phyloP scores from a whole-genome alignment of 1,140 invertebrate genomes.

The Anastatus disparis region DNA sequence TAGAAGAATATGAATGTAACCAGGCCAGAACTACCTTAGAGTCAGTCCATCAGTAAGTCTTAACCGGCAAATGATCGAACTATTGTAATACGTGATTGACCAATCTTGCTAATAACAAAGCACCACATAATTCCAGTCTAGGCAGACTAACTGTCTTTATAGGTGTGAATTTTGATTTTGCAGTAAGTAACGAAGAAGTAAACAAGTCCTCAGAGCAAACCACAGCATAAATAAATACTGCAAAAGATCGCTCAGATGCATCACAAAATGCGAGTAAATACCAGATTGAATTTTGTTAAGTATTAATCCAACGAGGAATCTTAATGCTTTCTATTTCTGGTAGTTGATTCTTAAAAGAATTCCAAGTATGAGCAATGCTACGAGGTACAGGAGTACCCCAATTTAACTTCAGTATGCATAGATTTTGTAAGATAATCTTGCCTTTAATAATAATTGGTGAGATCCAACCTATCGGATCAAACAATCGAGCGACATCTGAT shows the following conservation, averaged over 20 bases:
- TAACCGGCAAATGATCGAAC: neutral
- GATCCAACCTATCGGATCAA: neutral
- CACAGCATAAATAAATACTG: neutral
- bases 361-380: neutral
- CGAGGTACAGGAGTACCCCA: neutral
- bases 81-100: neutral
- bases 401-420: neutral
- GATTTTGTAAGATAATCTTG: neutral
- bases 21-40: conserved; percentile 17
- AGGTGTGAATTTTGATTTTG: neutral
- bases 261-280: neutral
- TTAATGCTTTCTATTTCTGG: neutral
- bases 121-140: too few species aligned
- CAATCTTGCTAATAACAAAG: neutral
- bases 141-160: neutral
- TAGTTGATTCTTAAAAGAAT: neutral
- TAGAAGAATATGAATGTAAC: neutral
- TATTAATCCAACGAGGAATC: neutral
- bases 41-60: conserved; percentile 17
- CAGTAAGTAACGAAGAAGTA: neutral
- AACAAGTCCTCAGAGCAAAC: neutral
- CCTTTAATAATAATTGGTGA: neutral
- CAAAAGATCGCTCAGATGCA: neutral
- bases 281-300: neutral
- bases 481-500: neutral